A percentile compares a stretch with the other conserved stretches of the same genome.
Conservation (phyloP, 2,113 vertebrate species). For the Saccopteryx bilineata region DNA sequence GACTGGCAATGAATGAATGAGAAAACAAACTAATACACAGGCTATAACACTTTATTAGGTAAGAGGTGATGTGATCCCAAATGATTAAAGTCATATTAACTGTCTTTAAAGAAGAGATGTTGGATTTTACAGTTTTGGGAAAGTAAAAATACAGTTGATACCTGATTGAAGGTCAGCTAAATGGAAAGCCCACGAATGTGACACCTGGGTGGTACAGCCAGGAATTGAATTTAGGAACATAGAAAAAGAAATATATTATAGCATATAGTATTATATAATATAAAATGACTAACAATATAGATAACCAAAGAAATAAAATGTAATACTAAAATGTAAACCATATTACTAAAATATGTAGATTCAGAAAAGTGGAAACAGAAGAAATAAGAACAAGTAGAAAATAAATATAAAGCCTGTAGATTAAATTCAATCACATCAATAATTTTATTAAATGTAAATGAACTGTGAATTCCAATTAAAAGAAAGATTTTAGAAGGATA, state of each 20-base stretch:
- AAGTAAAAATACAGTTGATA: not conserved
- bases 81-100: not conserved
- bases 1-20: not conserved
- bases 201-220: not conserved
- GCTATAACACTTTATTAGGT: not conserved
- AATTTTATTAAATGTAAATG: conserved; percentile 25
- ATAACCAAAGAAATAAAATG: not conserved
- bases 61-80: not conserved
- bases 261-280: not conserved
- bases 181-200: not conserved
- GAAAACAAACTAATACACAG: not conserved
- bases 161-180: not conserved
- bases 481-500: not conserved
- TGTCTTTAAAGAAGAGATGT: not conserved
- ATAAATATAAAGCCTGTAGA: not conserved
- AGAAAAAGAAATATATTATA: not conserved
- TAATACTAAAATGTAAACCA: not conserved
- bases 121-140: not conserved
- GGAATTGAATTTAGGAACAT: not conserved
- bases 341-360: not conserved
- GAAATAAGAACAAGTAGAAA: not conserved
- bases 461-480: not conserved
- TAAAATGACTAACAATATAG: not conserved
- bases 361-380: not conserved
- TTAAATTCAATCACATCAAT: not conserved